These are phyloP conservation scores for Dolichallabes microphthalmus DNA, from an alignment of 2,113 vertebrate genomes.

Conservation along the genomic window DNA sequence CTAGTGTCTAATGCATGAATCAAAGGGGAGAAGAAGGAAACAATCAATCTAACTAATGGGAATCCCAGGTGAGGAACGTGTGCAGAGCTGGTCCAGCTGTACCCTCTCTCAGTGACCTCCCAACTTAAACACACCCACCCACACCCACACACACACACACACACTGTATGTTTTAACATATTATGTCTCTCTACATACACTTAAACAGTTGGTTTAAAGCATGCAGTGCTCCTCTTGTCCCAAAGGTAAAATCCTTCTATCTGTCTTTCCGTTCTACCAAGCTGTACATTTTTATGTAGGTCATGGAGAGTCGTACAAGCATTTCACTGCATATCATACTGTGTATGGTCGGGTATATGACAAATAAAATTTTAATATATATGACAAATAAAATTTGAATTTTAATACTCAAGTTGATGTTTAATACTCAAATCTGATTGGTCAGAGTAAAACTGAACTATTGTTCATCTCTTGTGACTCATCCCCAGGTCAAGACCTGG, in stretches of 20 bases:
- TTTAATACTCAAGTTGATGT: not conserved
- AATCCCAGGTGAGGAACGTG: slow-evolving; percentile 68
- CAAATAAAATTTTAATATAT: not conserved
- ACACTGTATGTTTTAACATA: slow-evolving; percentile 33
- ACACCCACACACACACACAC: slow-evolving; percentile 52
- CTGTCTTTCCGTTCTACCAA: too few species aligned
- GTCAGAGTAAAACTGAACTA: too few species aligned
- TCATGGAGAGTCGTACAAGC: too few species aligned
- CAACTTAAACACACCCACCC: slow-evolving; percentile 50
- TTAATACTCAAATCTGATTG: not conserved
- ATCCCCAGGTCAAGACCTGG: too few species aligned
- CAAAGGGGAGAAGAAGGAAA: slow-evolving; percentile 69
- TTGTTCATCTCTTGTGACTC: too few species aligned
- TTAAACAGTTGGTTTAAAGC: slow-evolving; percentile 34
- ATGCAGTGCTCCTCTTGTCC: not conserved
- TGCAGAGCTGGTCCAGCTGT: slow-evolving; percentile 71
- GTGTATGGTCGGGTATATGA: too few species aligned
- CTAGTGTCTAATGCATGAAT: slow-evolving; percentile 77
- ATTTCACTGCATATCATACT: too few species aligned
- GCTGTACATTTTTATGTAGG: too few species aligned
- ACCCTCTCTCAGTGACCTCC: slow-evolving; percentile 70
- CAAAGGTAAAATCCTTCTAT: too few species aligned
- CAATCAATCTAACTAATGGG: slow-evolving; percentile 69
- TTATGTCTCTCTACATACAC: not conserved
- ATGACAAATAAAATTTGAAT: not conserved